Evolutionary conservation across 1,140 invertebrate genomes (phyloP).

Genomic region (Subanguina moxae): DNA sequence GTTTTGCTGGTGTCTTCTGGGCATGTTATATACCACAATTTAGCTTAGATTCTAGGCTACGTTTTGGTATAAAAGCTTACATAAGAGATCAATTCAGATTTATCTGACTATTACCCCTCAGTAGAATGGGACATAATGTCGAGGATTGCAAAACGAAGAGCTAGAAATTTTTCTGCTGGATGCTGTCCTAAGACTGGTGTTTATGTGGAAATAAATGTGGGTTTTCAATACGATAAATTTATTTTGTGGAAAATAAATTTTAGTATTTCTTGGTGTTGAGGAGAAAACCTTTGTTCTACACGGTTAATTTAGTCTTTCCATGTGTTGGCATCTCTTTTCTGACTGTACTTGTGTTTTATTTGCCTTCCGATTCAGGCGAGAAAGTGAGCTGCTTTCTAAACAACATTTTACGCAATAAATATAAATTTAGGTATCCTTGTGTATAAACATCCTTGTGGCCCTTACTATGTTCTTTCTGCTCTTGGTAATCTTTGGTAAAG

Average conservation of each 20-base stretch:
- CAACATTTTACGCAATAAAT: neutral
- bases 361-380: constrained; percentile 94
- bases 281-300: constrained; percentile 89
- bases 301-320: constrained; percentile 90
- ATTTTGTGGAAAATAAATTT: constrained; percentile 24
- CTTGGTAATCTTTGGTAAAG: constrained; percentile 65
- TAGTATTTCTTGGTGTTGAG: constrained; percentile 65
- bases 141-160: constrained; percentile 77
- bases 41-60: too few relatives aligned
- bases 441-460: constrained; percentile 97
- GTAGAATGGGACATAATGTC: constrained; percentile 99
- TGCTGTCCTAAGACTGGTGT: constrained; percentile 69
- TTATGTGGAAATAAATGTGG: constrained; percentile 82
- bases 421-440: constrained; percentile 68
- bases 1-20: too few relatives aligned
- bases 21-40: too few relatives aligned
- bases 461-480: constrained; percentile 98
- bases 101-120: constrained; percentile 91
- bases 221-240: neutral
- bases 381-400: constrained; percentile 71
- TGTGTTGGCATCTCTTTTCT: constrained; percentile 90
- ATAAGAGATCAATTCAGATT: constrained; percentile 68
- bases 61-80: too few relatives aligned
- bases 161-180: constrained; percentile 80
- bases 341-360: constrained; percentile 93